Evolutionary conservation across 1,140 invertebrate genomes (phyloP), one percentile per base, ranked within the genome.

Genomic region (Pseudomyrmex pallidus): DNA sequence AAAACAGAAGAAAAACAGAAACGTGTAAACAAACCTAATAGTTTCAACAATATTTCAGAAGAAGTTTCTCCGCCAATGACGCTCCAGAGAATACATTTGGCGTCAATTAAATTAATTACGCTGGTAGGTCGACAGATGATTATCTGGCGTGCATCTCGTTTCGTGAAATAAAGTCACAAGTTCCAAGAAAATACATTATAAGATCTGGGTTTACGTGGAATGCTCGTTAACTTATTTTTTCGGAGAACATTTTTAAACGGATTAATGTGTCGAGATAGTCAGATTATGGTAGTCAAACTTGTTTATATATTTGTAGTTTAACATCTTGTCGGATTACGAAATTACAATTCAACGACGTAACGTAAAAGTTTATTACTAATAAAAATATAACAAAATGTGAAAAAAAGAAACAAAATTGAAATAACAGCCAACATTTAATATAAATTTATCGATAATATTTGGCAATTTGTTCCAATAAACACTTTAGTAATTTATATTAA

Each of bases 121-220:
- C 64, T 15, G 63, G 12, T 17, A 12, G 5, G 63, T 68, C 35
- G 25, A 77, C 50, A 68, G 52, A 68, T 68, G 44, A 9, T 48
- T 78, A 35, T 25, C 20, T 15, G 48, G 20, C 17, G 44, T 54
- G 8, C n/a, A 67, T 68, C 20, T 68, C 35, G 20, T 68, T 67
- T 46, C 13, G 10, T 13, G 13, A 57, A 70, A 70, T 70, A 48
- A 57, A 70, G 12, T 54, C 20, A 46, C 44, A 35, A 22, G 25
- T 78, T 68, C 74, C n/a, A 44, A 20, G 74, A 78, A 35, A 35
- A 68, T 46, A 20, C 35, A 15, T 68, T 78, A 13, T 17, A 4
- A 78, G 54, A 70, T 59, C 7, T 12, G 46, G 57, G 35, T 57
- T 13, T 68, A 57, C 76, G 17, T 17, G 17, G 74, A 77, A 77